Base-by-base conservation (phyloP, 2,888 invertebrate genomes). In the Drosophila nigritarsus region DNA sequence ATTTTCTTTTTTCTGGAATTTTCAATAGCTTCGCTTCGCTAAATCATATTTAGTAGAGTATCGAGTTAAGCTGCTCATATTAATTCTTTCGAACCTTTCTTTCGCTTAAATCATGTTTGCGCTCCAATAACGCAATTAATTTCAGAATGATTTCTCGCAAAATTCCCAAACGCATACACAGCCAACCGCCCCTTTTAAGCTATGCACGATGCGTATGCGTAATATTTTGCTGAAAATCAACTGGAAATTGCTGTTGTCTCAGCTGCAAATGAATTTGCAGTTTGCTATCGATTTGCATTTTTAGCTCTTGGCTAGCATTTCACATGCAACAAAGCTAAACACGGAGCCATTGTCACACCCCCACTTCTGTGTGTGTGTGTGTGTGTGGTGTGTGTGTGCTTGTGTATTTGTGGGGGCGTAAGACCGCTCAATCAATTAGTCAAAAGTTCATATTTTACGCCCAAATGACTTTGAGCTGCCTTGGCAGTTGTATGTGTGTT, bases 381-480 rank as follows among this genome's bases (percentile, higher is more conserved):
- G 34, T 53, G 40, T n/a, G 32, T 24, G 24, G 34, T 56, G 36
- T 56, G 48, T 20, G 29, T 38, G 24, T 32, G 27, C 30, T 40
- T 20, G 51, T 59, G 36, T 29, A 34, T 30, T 30, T 48, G 53
- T 60, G 45, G 2, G 18, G 54, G 40, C 54, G 49, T 62, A 65
- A 71, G 71, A 68, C 70, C 65, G 68, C 65, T 80, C 80, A 82
- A 85, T 83, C 83, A 82, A 82, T 82, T 82, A 82, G 77, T 77
- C 80, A 80, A 71, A 77, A 73, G 72, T 68, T 83, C 68, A 77
- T 71, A 73, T 83, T 70, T 68, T 70, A 59, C 70, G 64, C 68
- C 65, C 70, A 80, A 80, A 48, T 73, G 74, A 77, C 83, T 82
- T 82, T 82, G 72, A 69, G 78, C 62, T 62, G 73, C 71, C 53